Base-by-base conservation (phyloP, 2,113 vertebrate genomes). In the Heterotilapia buettikoferi region DNA sequence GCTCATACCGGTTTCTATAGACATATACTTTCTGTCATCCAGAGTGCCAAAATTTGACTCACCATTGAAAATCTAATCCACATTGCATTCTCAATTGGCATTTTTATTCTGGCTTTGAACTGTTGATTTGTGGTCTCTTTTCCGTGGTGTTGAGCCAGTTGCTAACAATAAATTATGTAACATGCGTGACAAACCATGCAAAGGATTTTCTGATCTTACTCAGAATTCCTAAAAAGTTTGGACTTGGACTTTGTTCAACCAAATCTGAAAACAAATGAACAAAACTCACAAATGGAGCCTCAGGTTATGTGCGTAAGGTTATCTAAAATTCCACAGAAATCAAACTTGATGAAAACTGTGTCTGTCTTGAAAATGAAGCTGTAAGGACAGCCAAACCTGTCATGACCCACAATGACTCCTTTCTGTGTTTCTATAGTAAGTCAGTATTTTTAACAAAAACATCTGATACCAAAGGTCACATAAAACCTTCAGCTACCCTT, bases 101-200 rank as follows among this genome's bases (percentile, higher is more conserved):
- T 81, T 88, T 91, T 82, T 56, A 61, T 86, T 83, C 82, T 59
- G 86, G 43, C 91, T 92, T 95, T 93, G 91, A 94, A 92, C 84
- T 91, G 9, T 84, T 95, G 92, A 95, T 95, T 95, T 96, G 84
- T 93, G 87, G 26, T 50, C 13, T 79, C 84, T 86, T 91, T 87
- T 91, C 86, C 52, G 4, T 36, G 7, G 63, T 81, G 21, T 63
- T 57, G 57, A 91, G 84, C 85, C 91, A 92, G 24, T 18, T 18
- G 18, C 80, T 36, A 84, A 90, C 88, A 89, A 87, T 92, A 94
- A 94, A 84, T 95, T 95, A 90, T 91, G 84, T 90, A 94, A 95
- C 80, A 40, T 56, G 53, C 21, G 13, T 83, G 78, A 90, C 54
- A 18, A 29, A 66, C 21, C 73, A 18, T 81, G 83, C 59, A 88